These are phyloP conservation scores for Xanthorhoe designata DNA, from an alignment of 2,888 invertebrate genomes.

Conservation along the genomic window DNA sequence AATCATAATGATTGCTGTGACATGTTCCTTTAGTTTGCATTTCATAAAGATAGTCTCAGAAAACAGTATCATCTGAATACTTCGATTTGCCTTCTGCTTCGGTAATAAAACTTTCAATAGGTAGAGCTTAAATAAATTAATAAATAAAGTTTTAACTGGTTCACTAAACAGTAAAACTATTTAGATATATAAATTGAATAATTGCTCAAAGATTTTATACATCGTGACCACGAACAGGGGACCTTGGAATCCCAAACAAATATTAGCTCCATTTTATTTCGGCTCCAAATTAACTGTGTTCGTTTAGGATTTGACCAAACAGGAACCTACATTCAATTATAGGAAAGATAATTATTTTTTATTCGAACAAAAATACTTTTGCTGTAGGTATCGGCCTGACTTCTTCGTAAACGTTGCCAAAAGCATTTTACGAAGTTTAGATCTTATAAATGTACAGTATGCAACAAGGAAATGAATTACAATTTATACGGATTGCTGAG, in stretches of 20 bases:
- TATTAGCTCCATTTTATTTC: constrained; percentile 54
- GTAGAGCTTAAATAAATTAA: too few relatives aligned
- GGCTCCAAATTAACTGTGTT: constrained; percentile 39
- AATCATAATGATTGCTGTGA: background rate
- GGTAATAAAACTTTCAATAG: too few relatives aligned
- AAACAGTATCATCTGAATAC: too few relatives aligned
- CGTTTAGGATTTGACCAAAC: constrained; percentile 38
- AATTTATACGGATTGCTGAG: constrained; percentile 7
- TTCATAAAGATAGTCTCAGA: too few relatives aligned
- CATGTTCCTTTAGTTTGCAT: background rate
- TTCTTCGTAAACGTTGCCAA: too few relatives aligned
- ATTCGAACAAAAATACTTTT: constrained; percentile 14
- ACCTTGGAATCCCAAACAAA: constrained; percentile 57
- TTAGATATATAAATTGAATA: constrained; percentile 10
- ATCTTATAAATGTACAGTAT: background rate
- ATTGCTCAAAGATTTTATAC: constrained; percentile 27
- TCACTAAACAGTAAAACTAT: background rate
- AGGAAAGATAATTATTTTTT: constrained; percentile 28
- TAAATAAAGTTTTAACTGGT: too few relatives aligned
- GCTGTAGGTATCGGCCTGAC: background rate
- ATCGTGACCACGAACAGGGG: constrained; percentile 38
- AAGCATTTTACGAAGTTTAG: background rate
- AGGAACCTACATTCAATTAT: constrained; percentile 35
- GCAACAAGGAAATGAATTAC: background rate
- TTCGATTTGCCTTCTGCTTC: too few relatives aligned